Conservation (phyloP, 2,888 invertebrate genomes). For the Lacanobia oleracea region DNA sequence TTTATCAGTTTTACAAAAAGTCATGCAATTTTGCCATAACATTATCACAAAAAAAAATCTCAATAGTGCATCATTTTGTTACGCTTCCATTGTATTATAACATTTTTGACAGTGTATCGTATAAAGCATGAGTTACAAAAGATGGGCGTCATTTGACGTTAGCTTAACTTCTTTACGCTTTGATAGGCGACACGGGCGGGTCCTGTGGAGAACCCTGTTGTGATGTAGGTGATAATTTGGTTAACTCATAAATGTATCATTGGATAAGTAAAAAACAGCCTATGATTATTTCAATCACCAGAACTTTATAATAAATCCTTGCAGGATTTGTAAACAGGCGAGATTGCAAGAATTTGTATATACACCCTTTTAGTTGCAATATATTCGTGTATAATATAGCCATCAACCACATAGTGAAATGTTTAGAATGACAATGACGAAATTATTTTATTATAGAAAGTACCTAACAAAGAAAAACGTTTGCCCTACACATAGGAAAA, state of each 20-base stretch:
- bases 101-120: conserved; percentile 37
- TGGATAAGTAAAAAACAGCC: neutral
- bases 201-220: conserved; percentile 30
- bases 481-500: too few relatives aligned
- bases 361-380: neutral
- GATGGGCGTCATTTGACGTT: conserved; percentile 90
- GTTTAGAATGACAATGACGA: too few relatives aligned
- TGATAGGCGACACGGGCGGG: conserved; percentile 79
- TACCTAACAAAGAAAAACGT: too few relatives aligned
- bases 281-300: neutral
- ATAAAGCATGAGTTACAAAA: conserved; percentile 88
- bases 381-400: neutral
- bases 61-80: conserved; percentile 38
- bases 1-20: neutral
- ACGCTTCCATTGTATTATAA: conserved; percentile 50
- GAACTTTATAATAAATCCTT: neutral
- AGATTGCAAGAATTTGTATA: neutral
- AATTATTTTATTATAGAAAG: too few relatives aligned
- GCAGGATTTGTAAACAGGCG: neutral
- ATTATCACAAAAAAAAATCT: conserved; percentile 15
- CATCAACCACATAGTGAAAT: too few relatives aligned
- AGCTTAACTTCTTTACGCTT: conserved; percentile 90
- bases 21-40: neutral
- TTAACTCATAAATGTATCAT: neutral
- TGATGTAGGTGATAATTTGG: neutral